phyloP scores from a whole-genome alignment of 2,888 invertebrate genomes.

The Oxystoma pomonae region DNA sequence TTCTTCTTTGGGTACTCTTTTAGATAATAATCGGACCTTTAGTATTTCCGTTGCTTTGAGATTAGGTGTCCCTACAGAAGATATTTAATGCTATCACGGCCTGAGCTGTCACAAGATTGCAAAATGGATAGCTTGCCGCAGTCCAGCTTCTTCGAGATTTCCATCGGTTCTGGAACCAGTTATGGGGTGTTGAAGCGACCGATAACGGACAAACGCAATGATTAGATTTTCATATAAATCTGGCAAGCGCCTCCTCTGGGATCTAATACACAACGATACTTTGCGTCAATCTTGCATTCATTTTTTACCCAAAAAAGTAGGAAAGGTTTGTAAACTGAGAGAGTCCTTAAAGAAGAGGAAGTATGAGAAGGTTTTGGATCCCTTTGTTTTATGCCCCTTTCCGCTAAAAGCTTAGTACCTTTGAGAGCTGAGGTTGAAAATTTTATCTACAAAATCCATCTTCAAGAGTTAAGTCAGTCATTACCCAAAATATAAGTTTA shows the following conservation, averaged over 20 bases:
- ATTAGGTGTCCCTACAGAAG: too few relatives aligned
- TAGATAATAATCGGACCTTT: too few relatives aligned
- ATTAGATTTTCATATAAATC: neutral
- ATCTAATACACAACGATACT: too few relatives aligned
- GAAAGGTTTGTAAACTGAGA: neutral
- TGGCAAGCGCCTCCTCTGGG: neutral
- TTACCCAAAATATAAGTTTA: too few relatives aligned
- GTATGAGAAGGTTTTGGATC: neutral
- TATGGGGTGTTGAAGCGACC: neutral
- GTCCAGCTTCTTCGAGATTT: neutral
- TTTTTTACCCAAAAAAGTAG: neutral
- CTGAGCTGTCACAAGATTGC: too few relatives aligned
- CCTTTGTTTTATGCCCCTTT: neutral
- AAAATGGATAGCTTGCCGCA: too few relatives aligned
- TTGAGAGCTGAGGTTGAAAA: neutral
- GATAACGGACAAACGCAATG: neutral
- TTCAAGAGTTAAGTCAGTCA: too few relatives aligned
- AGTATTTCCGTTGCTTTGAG: too few relatives aligned
- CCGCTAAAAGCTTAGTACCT: neutral
- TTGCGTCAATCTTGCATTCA: neutral
- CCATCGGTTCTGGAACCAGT: neutral
- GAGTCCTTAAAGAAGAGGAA: neutral
- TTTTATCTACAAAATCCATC: too few relatives aligned
- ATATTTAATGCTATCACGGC: too few relatives aligned
- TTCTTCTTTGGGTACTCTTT: too few relatives aligned